phyloP scores from a whole-genome alignment of 2,888 invertebrate species.

The Automeris io region DNA sequence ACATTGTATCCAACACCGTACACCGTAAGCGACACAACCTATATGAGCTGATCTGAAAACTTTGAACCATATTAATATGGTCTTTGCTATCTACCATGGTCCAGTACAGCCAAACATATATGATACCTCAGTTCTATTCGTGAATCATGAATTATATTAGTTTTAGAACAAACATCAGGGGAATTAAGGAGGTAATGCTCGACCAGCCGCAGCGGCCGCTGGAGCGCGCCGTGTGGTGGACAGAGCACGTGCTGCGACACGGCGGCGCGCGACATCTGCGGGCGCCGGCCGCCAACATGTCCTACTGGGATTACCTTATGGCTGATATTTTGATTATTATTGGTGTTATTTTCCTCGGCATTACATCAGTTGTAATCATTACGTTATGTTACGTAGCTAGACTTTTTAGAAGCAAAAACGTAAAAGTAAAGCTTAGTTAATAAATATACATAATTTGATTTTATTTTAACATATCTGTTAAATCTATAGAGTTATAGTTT shows the following conservation, averaged over 20 bases:
- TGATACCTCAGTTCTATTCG: too few relatives aligned
- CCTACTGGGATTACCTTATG: constrained; percentile 20
- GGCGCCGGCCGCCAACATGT: constrained; percentile 21
- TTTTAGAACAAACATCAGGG: constrained; percentile 14
- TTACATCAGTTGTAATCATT: not conserved
- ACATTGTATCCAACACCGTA: too few relatives aligned
- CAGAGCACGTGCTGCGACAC: constrained; percentile 29
- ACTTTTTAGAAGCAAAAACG: not conserved
- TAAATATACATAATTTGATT: not conserved
- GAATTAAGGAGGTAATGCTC: constrained; percentile 17
- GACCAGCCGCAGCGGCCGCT: constrained; percentile 25
- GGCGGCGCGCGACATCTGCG: constrained; percentile 25
- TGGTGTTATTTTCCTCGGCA: not conserved
- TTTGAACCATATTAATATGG: too few relatives aligned
- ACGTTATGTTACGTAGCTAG: not conserved
- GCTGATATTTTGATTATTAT: constrained; percentile 11
- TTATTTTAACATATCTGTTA: too few relatives aligned
- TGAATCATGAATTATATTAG: too few relatives aligned
- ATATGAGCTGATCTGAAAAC: too few relatives aligned
- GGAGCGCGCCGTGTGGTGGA: constrained; percentile 31
- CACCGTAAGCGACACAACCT: too few relatives aligned
- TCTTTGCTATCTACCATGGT: too few relatives aligned
- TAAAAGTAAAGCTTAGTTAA: constrained; percentile 5
- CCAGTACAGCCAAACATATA: too few relatives aligned
- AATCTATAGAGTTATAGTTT: too few relatives aligned